A percentile compares a stretch with the other conserved stretches of the same genome.
Evolutionary conservation across 2,797 vertebrate species (phyloP).

Genomic region (Acanthurus lineatus): DNA sequence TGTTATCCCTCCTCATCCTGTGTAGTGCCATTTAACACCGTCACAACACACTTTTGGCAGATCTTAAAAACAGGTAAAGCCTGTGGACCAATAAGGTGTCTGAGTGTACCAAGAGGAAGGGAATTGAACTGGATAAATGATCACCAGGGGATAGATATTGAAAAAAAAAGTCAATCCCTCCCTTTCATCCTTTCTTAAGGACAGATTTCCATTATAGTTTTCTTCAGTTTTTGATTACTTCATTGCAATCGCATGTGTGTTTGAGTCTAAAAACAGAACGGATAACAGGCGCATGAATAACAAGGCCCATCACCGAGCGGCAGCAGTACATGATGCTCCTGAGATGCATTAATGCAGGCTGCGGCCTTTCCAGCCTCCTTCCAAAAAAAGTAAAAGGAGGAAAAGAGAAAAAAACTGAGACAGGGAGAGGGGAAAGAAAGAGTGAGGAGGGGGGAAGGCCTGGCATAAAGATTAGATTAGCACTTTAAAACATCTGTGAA

Average conservation of each 20-base stretch:
- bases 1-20: conserved; percentile 52
- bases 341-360: conserved; percentile 84
- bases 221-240: conserved; percentile 53
- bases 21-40: conserved; percentile 32
- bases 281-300: conserved; percentile 81
- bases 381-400: conserved; percentile 63
- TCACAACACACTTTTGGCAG: conserved; percentile 39
- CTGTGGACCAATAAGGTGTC: conserved; percentile 63
- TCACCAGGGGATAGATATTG: conserved; percentile 68
- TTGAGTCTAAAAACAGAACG: conserved; percentile 70
- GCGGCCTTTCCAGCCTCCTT: conserved; percentile 72
- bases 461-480: conserved; percentile 90
- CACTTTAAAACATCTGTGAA: conserved; percentile 90
- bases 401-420: conserved; percentile 56
- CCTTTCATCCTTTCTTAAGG: conserved; percentile 46
- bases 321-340: conserved; percentile 82
- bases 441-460: conserved; percentile 77
- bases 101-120: conserved; percentile 59
- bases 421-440: conserved; percentile 58
- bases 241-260: conserved; percentile 83
- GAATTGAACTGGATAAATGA: conserved; percentile 72
- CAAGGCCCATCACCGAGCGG: conserved; percentile 61
- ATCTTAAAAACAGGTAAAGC: conserved; percentile 29
- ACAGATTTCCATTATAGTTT: conserved; percentile 45
- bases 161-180: conserved; percentile 26